Conservation (phyloP, 2,797 vertebrate genomes). For the Liparis tanakae region DNA sequence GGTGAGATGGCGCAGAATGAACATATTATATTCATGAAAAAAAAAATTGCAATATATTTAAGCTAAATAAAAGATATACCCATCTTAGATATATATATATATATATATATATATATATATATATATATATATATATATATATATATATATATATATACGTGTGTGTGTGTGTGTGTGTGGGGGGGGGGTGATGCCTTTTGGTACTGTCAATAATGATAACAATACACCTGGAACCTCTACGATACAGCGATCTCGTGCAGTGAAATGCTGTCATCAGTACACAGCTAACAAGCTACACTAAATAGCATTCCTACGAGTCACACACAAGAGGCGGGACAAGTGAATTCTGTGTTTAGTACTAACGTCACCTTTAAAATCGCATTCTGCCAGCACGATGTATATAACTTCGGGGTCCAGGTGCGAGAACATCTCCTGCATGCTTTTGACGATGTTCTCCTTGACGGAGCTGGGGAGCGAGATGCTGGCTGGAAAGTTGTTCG, state of each 20-base stretch:
- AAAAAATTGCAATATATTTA: too few species aligned
- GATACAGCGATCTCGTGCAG: background rate
- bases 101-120: too few species aligned
- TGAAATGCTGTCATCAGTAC: background rate
- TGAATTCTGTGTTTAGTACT: slow-evolving; percentile 46
- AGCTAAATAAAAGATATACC: too few species aligned
- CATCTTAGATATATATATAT: too few species aligned
- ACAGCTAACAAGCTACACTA: slow-evolving; percentile 20
- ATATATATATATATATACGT: too few species aligned
- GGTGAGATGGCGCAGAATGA: too few species aligned
- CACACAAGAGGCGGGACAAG: slow-evolving; percentile 5
- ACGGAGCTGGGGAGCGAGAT: slow-evolving; percentile 33
- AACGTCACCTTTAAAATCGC: slow-evolving; percentile 92
- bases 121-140: too few species aligned
- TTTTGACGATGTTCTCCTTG: slow-evolving; percentile 85
- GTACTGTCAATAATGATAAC: background rate
- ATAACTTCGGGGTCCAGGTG: slow-evolving; percentile 93
- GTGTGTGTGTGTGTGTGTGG: too few species aligned
- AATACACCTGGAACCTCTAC: background rate
- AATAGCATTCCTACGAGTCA: slow-evolving; percentile 4
- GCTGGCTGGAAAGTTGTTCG: slow-evolving; percentile 46
- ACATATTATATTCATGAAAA: too few species aligned
- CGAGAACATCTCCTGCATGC: slow-evolving; percentile 95
- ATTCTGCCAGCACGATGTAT: slow-evolving; percentile 94
- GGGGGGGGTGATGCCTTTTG: background rate